Evolutionary conservation across 2,113 vertebrate species (phyloP), one percentile per base, ranked within the genome.

Genomic region (Solea solea): DNA sequence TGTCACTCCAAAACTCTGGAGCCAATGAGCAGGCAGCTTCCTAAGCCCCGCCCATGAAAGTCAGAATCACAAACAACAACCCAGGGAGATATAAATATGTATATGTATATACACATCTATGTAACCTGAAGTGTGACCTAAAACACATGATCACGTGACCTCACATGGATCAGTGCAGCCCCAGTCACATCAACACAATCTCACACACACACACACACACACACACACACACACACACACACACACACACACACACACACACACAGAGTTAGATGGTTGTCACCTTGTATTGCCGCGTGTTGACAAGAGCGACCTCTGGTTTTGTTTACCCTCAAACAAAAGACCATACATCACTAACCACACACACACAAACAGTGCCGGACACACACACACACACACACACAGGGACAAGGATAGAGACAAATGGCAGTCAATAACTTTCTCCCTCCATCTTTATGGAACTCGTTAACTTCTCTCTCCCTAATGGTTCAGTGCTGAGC

Each of bases 381-480:
- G 44, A 69, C 53, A 56, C 46, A 52, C 59, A 69, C 50, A 53
- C 44, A 46, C 56, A 61, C 48, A 58, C 53, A 53, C 16, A 7
- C 9, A 51, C 48, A 58, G 53, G 44, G 45, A 53, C 21, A 72
- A 48, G 60, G 54, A 53, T 66, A 69, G 65, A 85, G 77, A 83
- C 88, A 83, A 85, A 88, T 85, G 78, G 68, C 63, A 78, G 64
- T 78, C 75, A 78, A 81, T 74, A 81, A 62, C 60, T 70, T 81
- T 63, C 65, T 79, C 74, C 74, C 69, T 85, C 69, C 75, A 76
- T 85, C 80, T 86, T 85, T 80, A 83, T 78, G 68, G 66, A 72
- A 54, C 60, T 81, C 55, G 65, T 89, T 84, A 80, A 84, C 74
- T 74, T 72, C 59, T 74, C 45, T 77, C 73, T 64, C 34, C 67